Percentiles rank a stretch among this genome's conserved stretches.
Evolutionary conservation across 2,113 vertebrate species (phyloP).

Genomic region (Callionymus lyra): DNA sequence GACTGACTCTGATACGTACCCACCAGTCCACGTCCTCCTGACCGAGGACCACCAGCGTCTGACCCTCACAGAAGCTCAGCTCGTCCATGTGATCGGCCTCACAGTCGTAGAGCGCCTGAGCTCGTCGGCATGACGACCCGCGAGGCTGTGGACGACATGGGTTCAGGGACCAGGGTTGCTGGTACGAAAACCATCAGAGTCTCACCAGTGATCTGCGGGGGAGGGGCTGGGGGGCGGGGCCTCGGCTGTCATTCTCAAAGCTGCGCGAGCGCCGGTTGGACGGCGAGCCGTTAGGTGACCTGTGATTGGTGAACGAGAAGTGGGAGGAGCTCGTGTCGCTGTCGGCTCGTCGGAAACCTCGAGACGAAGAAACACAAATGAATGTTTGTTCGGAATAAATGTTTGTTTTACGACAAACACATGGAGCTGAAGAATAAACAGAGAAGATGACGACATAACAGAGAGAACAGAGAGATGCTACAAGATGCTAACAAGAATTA

Average conservation of each 20-base stretch:
- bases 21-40: conserved; percentile 53
- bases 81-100: conserved; percentile 52
- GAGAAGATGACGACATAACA: no score
- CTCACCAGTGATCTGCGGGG: conserved; percentile 53
- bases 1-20: conserved; percentile 53
- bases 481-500: no score
- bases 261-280: conserved; percentile 43
- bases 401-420: no score
- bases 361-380: background rate
- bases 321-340: conserved; percentile 36
- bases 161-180: background rate
- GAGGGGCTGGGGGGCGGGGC: conserved; percentile 41
- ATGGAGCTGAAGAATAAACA: no score
- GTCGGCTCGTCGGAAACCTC: conserved; percentile 43
- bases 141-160: conserved; percentile 25
- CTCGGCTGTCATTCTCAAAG: conserved; percentile 34
- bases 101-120: conserved; percentile 52
- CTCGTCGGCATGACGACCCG: conserved; percentile 18
- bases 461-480: no score
- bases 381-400: no score
- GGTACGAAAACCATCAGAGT: background rate
- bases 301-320: conserved; percentile 13
- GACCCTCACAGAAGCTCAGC: conserved; percentile 54
- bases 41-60: conserved; percentile 48
- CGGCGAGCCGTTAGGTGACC: conserved; percentile 23